A percentile compares a stretch with the other conserved stretches of the same genome.
phyloP scores from a whole-genome alignment of 2,888 invertebrate genomes.

The Tolmerus cingulatus region DNA sequence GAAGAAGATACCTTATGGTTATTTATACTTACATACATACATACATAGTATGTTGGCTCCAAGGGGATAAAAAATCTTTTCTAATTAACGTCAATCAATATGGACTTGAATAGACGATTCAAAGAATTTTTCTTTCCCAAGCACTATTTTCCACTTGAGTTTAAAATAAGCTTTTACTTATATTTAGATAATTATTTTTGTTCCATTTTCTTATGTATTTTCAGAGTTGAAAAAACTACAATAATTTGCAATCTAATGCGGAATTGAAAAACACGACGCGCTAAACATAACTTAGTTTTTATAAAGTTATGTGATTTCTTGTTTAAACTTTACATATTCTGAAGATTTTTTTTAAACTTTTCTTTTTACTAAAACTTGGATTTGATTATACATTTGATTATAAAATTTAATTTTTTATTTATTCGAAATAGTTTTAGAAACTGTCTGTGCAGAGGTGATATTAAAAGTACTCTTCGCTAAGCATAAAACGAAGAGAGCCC shows the following conservation, averaged over 20 bases:
- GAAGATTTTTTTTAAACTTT: too few relatives aligned
- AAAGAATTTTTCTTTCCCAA: background rate
- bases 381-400: too few relatives aligned
- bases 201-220: background rate
- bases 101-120: background rate
- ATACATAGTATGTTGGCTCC: background rate
- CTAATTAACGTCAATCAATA: background rate
- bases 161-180: background rate
- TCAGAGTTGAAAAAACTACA: too few relatives aligned
- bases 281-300: too few relatives aligned
- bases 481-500: background rate
- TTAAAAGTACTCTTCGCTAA: background rate
- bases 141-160: background rate
- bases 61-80: background rate
- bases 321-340: too few relatives aligned
- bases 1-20: background rate
- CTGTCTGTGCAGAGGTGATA: background rate
- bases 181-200: background rate
- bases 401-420: background rate
- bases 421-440: background rate
- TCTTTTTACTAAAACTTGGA: too few relatives aligned
- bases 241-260: too few relatives aligned
- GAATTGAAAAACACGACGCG: too few relatives aligned
- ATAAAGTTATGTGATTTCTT: too few relatives aligned
- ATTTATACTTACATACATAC: background rate